Evolutionary conservation across 2,113 vertebrate genomes (phyloP), one percentile per base, ranked within the genome.

Genomic region (Oryzias javanicus): DNA sequence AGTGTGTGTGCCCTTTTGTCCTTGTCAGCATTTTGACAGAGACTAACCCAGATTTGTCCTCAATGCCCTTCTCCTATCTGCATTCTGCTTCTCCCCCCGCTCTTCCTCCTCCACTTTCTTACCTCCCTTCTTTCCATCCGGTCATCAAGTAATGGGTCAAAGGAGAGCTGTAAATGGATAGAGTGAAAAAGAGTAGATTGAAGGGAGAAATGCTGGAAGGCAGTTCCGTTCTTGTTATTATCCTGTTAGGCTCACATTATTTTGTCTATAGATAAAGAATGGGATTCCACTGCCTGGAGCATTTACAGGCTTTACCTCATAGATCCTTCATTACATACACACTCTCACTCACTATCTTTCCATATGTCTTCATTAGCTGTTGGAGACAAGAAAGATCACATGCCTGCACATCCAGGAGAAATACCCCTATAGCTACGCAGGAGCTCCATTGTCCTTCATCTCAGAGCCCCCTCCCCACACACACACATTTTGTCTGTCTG

Each of bases 11-110:
- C 78, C 78, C 72, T 56, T 50, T 41, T 74, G 79, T 81, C 84
- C 86, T 86, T 88, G 86, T 88, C 88, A 89, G 84, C 88, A 83
- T 76, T 89, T 87, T 84, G 88, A 83, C 75, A 51, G 70, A 63
- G 76, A 67, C 81, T 64, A 84, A 78, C 78, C 63, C 61, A 78
- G 81, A 80, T 83, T 83, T 82, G 84, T 83, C 86, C 86, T 82
- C 71, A 49, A 45, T 82, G 86, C 64, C 86, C 84, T 86, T 89
- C 78, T 63, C 65, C 65, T 57, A 50, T 78, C 82, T 83, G 74
- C 78, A 77, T 77, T 74, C 78, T 71, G 20, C 56, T 27, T 41
- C 54, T 5, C 63, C 25, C 48, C 19, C 49, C 29, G 49, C 46
- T 24, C 50, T 51, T 18, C 56, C 68, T 49, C 59, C 52, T 59